Evolutionary conservation across 2,113 vertebrate species (phyloP).

Genomic region (Jaculus jaculus): DNA sequence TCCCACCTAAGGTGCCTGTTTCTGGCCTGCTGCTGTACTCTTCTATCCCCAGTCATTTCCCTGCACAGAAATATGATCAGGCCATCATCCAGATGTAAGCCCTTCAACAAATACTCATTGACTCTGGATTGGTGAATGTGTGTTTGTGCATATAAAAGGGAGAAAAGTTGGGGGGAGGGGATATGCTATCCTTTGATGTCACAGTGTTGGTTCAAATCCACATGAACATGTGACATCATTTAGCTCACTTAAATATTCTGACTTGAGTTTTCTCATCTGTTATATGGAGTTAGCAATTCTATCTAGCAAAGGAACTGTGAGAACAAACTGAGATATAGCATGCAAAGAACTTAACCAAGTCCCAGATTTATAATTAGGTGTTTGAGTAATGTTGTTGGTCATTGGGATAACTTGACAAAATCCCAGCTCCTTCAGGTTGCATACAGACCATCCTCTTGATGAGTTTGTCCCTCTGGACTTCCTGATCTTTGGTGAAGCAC

Average conservation of each 20-base stretch:
- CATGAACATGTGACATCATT: background rate
- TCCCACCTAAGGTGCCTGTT: background rate
- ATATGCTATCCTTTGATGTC: background rate
- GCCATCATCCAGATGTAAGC: background rate
- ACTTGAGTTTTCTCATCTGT: background rate
- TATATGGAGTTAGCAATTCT: background rate
- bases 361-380: background rate
- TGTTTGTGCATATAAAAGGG: background rate
- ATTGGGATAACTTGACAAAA: background rate
- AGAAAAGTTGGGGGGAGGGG: background rate
- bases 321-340: background rate
- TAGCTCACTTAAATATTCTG: background rate
- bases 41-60: background rate
- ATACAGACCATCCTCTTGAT: fast-evolving
- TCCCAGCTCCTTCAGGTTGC: background rate
- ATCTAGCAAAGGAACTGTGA: background rate
- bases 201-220: background rate
- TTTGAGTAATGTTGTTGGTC: background rate
- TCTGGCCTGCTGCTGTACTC: background rate
- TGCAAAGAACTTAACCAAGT: background rate
- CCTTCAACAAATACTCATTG: background rate
- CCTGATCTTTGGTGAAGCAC: background rate
- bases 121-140: background rate
- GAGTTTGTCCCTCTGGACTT: background rate
- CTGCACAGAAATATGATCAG: background rate